Base-by-base conservation (phyloP, 2,113 vertebrate species). In the Amblyornis subalaris region DNA sequence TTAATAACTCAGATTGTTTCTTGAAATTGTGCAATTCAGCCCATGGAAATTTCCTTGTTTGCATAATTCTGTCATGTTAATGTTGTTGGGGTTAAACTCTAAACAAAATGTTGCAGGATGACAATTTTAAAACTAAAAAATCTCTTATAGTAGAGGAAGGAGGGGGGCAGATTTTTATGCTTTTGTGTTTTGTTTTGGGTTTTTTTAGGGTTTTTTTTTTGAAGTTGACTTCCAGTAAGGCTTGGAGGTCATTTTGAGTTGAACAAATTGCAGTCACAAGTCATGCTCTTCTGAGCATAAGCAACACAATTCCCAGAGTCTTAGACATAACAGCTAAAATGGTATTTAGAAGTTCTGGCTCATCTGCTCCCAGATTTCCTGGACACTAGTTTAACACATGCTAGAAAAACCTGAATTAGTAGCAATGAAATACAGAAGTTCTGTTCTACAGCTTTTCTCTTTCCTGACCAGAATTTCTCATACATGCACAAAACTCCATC, bases 21-120 rank as follows among this genome's bases (percentile, higher is more conserved):
- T 96, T 88, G 62, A 74, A 61, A 65, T 89, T 50, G 55, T 86
- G 88, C 75, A 93, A 92, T 64, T 80, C 89, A 81, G 73, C 28
- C 78, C 53, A 55, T 88, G 95, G 96, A 96, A 97, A 97, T 94
- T 95, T 96, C 92, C 93, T 67, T 93, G 75, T 78, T 89, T 90
- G 90, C 91, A 90, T 74, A 97, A 88, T 38, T 88, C 61, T 79
- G 51, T 64, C 61, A 19, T 31, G 45, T 92, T 76, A 85, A 95
- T 74, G 72, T 48, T 82, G 36, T 13, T 85, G 33, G 50, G 51
- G 42, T 90, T 92, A 93, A 91, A 79, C 38, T 80, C 82, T 73
- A 88, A 85, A 40, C 80, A 95, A 96, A 90, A 85, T 75, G 9
- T 77, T 93, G 67, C 57, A 61, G 0, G 57, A 89, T 23, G 40